These are phyloP conservation scores for Mactromeris polynyma DNA, from an alignment of 2,888 invertebrate genomes.

Conservation along the genomic window DNA sequence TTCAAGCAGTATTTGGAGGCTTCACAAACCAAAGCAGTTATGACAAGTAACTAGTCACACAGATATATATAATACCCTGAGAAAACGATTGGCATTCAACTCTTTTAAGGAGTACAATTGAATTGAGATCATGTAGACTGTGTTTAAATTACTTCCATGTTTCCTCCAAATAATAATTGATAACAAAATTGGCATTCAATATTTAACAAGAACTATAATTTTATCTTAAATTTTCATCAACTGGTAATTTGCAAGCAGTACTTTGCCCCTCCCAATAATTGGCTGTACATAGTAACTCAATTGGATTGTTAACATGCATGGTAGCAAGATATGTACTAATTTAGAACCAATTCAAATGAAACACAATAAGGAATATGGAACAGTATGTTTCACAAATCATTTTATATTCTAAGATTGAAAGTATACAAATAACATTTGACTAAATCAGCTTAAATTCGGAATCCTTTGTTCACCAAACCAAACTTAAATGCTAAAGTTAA, in stretches of 20 bases:
- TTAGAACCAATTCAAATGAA: background rate
- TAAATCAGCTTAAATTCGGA: background rate
- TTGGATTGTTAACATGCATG: no score
- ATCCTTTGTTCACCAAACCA: background rate
- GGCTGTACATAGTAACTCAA: background rate
- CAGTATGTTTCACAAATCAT: background rate
- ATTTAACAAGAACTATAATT: slow-evolving; percentile 11
- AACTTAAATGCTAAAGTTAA: background rate
- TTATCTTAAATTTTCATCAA: background rate
- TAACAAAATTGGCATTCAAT: background rate
- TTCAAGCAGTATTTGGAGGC: background rate
- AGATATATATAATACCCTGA: slow-evolving; percentile 39
- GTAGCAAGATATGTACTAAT: no score
- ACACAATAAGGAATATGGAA: background rate
- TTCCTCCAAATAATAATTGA: background rate
- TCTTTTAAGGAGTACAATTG: slow-evolving; percentile 34
- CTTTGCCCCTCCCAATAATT: background rate
- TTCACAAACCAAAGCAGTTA: slow-evolving; percentile 7
- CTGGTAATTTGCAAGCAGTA: background rate
- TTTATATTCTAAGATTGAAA: background rate
- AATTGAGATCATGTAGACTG: slow-evolving; percentile 38
- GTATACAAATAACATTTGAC: background rate
- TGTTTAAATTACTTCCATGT: slow-evolving; percentile 14
- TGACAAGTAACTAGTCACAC: slow-evolving; percentile 32
- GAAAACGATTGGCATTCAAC: slow-evolving; percentile 36